Evolutionary conservation across 2,113 vertebrate genomes (phyloP).

Genomic region (Eudyptes chrysolophus): DNA sequence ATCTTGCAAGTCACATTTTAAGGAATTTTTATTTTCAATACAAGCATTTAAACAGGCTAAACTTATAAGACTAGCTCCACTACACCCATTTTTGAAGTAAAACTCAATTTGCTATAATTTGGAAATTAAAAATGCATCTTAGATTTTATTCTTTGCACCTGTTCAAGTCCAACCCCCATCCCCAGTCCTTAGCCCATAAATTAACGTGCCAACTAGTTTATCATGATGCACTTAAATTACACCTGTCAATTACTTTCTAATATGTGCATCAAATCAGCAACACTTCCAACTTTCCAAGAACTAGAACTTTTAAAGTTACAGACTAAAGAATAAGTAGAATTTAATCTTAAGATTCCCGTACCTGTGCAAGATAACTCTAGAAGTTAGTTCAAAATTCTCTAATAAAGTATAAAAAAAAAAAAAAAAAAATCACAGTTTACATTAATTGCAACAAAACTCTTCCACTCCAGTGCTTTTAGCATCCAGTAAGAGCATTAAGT

Average conservation of each 20-base stretch:
- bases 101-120: not conserved
- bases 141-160: not conserved
- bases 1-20: not conserved
- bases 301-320: not conserved
- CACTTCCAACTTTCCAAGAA: not conserved
- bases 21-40: not conserved
- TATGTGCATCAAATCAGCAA: not conserved
- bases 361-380: not conserved
- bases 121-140: not conserved
- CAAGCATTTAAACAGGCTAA: not conserved
- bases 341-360: not conserved
- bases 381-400: not conserved
- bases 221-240: not conserved
- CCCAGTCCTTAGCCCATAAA: not conserved
- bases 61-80: not conserved
- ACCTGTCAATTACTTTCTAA: not conserved
- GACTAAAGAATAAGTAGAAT: not conserved
- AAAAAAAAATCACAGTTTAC: not conserved
- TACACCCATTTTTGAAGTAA: not conserved
- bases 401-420: not conserved
- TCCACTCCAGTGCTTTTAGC: not conserved
- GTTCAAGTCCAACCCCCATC: not conserved
- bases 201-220: not conserved
- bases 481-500: not conserved
- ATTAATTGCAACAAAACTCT: not conserved